A percentile compares a stretch with the other conserved stretches of the same genome.
Conservation (phyloP, 2,113 vertebrate genomes). For the Prionailurus bengalensis region DNA sequence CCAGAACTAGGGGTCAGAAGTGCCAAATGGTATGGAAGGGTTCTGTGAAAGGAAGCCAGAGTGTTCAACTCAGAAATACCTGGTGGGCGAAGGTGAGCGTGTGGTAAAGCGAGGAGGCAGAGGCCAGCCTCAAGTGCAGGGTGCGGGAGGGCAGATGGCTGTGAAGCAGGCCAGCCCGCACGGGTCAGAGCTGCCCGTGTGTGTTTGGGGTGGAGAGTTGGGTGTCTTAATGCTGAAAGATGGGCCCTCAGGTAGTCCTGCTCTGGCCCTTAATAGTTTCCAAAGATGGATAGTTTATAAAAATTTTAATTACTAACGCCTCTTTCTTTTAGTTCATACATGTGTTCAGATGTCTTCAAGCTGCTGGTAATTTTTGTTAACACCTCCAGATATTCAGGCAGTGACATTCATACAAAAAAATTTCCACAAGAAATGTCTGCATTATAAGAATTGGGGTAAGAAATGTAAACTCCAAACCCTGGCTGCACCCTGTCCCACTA, state of each 20-base stretch:
- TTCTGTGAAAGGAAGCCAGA: fast-evolving
- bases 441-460: neutral
- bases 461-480: neutral
- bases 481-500: neutral
- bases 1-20: neutral
- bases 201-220: neutral
- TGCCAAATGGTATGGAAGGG: fast-evolving
- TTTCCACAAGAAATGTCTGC: neutral
- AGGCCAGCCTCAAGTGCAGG: neutral
- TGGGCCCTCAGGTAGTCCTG: neutral
- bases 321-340: neutral
- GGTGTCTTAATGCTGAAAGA: neutral
- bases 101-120: no score
- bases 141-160: fast-evolving
- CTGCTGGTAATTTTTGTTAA: neutral
- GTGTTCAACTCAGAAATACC: fast-evolving
- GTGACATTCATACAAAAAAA: neutral
- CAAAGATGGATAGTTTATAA: neutral
- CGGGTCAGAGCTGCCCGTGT: fast-evolving
- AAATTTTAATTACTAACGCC: neutral
- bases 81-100: fast-evolving
- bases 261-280: neutral
- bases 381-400: neutral
- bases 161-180: fast-evolving
- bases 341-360: neutral